These are phyloP conservation scores for Esox masquinongy DNA, from an alignment of 2,797 vertebrate genomes.

Conservation along the genomic window DNA sequence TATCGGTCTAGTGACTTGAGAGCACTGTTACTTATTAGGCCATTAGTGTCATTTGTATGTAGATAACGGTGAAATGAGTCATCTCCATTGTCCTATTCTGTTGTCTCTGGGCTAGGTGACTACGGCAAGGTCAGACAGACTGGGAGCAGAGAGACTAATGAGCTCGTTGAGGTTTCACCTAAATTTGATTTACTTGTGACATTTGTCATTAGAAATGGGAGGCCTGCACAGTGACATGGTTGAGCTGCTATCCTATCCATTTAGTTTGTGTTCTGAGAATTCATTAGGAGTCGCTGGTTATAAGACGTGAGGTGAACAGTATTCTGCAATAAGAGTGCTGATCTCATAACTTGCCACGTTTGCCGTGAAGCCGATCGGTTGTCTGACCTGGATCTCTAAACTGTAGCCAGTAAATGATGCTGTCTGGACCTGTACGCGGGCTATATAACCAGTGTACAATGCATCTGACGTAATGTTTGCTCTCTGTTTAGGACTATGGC, in stretches of 20 bases:
- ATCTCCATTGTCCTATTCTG: too few species aligned
- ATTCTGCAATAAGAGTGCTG: neutral
- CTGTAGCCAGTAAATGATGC: neutral
- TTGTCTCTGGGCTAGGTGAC: neutral
- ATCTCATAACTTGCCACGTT: neutral
- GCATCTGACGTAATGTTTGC: neutral
- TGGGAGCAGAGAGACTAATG: neutral
- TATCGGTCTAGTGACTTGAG: neutral
- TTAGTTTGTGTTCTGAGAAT: neutral
- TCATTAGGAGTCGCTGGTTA: neutral
- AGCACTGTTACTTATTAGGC: neutral
- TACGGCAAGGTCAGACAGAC: neutral
- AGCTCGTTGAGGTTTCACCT: neutral
- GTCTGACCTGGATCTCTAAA: neutral
- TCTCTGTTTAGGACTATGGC: slow-evolving; percentile 70
- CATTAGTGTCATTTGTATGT: neutral
- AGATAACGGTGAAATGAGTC: neutral
- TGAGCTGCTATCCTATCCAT: neutral
- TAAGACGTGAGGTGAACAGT: neutral
- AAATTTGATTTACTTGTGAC: neutral
- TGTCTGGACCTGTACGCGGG: neutral
- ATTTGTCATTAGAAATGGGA: neutral
- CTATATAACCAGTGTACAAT: neutral
- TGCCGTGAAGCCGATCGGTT: neutral
- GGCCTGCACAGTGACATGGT: neutral